phyloP scores from a whole-genome alignment of 2,113 vertebrate species.

The Athene cunicularia region DNA sequence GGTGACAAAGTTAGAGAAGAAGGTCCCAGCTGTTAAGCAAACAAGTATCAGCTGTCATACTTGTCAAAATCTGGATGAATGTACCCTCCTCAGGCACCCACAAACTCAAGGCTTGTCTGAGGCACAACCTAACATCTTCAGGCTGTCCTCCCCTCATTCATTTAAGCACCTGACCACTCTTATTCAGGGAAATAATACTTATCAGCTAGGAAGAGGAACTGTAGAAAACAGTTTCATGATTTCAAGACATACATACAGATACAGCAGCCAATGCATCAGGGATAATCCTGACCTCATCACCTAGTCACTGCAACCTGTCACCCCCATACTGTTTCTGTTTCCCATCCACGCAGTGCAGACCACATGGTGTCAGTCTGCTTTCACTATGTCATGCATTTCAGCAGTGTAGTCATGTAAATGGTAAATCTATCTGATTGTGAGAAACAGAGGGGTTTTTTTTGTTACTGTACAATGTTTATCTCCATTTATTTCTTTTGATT shows the following conservation, averaged over 20 bases:
- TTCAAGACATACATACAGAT: accelerated
- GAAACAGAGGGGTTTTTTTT: not conserved
- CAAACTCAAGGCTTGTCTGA: not conserved
- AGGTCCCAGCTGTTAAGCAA: conserved; percentile 2
- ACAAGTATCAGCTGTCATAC: not conserved
- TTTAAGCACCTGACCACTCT: not conserved
- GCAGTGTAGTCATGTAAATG: not conserved
- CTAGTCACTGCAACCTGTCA: no score
- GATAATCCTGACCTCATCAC: not conserved
- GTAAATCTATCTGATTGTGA: not conserved
- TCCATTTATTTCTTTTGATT: not conserved
- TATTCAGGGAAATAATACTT: not conserved
- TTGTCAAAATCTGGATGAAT: not conserved
- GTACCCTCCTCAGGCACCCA: not conserved
- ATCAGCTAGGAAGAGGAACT: not conserved
- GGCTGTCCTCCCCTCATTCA: not conserved
- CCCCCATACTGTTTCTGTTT: not conserved
- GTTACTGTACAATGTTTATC: not conserved
- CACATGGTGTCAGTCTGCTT: not conserved
- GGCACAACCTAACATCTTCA: not conserved
- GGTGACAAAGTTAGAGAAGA: not conserved
- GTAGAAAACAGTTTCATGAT: not conserved
- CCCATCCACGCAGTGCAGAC: not conserved
- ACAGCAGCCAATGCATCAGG: not conserved
- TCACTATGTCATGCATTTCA: not conserved